Base-by-base conservation (phyloP, 2,797 vertebrate genomes). In the Molothrus aeneus region DNA sequence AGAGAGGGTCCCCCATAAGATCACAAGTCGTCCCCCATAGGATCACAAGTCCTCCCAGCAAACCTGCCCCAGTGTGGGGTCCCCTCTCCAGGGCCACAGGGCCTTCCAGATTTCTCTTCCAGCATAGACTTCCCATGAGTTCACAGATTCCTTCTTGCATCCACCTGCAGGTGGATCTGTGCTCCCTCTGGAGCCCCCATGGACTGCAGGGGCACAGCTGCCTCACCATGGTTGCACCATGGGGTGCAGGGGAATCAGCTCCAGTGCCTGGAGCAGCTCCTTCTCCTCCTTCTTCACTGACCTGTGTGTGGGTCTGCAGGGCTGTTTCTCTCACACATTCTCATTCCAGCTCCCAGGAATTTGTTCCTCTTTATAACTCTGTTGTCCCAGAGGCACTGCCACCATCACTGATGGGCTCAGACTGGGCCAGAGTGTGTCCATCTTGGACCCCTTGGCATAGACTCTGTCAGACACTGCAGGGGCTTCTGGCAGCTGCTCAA, bases 401-500 rank as follows among this genome's bases (percentile, higher is more conserved):
- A 5, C 45, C 3, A 3, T 25, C 18, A 3, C 6, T 22, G 34
- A 10, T 22, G 12, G 59, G 10, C 31, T 63, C 1, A 0, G n/a
- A 29, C 24, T 17, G 51, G n/a, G 21, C 32, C 28, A 29, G 64
- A 4, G 11, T 3, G 3, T 24, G 6, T 47, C 47, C 11, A 0
- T 31, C 32, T 29, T 8, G 72, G 42, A 51, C 8, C 7, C 12
- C 14, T 18, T 17, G 19, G 15, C 31, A 31, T 1, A 43, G 31
- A 3, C 29, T 72, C 24, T 40, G 6, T 31, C 0, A 0, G 51
- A 65, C 36, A 59, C 0, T 4, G 51, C 2, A 10, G 63, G 20
- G 59, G 38, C 24, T 60, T 65, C 31, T 17, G 29, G 40, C 12
- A 74, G 29, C 26, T 61, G 36, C 47, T 70, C 53, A 60, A 51